phyloP scores from a whole-genome alignment of 2,797 vertebrate genomes.

The Chrysolophus pictus region DNA sequence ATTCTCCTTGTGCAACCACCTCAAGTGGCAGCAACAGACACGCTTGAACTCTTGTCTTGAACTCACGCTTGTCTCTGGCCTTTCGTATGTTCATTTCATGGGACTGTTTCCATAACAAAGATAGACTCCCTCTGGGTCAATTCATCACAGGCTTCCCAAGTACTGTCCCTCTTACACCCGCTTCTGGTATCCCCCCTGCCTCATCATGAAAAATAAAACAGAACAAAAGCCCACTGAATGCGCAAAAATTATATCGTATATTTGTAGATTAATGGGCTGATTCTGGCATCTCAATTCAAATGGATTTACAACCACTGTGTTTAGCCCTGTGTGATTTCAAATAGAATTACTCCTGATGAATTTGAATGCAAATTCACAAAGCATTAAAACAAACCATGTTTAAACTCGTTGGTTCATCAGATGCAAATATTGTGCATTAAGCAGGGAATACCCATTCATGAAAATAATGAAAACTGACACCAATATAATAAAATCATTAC shows the following conservation, averaged over 20 bases:
- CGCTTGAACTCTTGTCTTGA: too few species aligned
- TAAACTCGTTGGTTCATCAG: constrained; percentile 84
- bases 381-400: constrained; percentile 76
- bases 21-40: constrained; percentile 32
- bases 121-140: constrained; percentile 22
- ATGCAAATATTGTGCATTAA: constrained; percentile 72
- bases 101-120: constrained; percentile 46
- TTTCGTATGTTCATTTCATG: constrained; percentile 10
- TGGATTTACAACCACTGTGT: constrained; percentile 76
- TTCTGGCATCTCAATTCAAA: constrained; percentile 72
- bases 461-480: constrained; percentile 78
- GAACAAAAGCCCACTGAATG: constrained; percentile 46
- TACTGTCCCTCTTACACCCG: background rate
- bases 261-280: constrained; percentile 76
- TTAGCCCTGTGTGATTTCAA: constrained; percentile 80
- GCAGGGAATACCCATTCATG: constrained; percentile 70
- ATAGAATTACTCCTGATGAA: constrained; percentile 80
- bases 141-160: background rate
- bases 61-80: constrained; percentile 25
- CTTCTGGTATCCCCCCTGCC: constrained; percentile 4
- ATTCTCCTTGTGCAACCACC: background rate
- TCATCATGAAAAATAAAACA: background rate
- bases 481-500: constrained; percentile 87
- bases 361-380: constrained; percentile 82
- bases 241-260: constrained; percentile 46